Base-by-base conservation (phyloP, 2,888 invertebrate genomes). In the Bombylius discolor region DNA sequence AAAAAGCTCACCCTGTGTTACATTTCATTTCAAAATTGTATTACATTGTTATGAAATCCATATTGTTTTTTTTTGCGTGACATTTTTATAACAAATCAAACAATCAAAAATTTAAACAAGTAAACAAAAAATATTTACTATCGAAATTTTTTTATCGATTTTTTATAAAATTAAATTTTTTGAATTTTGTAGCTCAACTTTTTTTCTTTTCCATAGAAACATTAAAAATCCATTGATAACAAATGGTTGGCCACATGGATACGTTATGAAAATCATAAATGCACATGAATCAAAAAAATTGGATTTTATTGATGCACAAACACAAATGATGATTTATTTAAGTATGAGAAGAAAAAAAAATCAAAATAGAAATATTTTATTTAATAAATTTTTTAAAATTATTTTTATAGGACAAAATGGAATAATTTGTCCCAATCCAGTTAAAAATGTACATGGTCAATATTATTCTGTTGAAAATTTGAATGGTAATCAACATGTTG, bases 211-310 rank as follows among this genome's bases (percentile, higher is more conserved):
- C 67, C 65, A 0, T 52, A 74, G 74, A 52, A 77, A 78, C 58
- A 76, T 79, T 58, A 78, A 79, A 67, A 85, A 85, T 70, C 79
- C 81, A 0, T 66, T 83, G 31, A 79, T 82, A 58, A 73, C 77
- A 0, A 67, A 73, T 5, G 76, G 79, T 60, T 77, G 77, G 59
- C 74, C 78, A 0, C 69, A 82, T 62, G 87, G 87, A 0, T 89
- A 87, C 66, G 83, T 89, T 31, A 72, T 94, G 57, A 94, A 94
- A 77, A 81, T 94, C 51, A 77, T 89, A 63, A 94, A 94, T 73
- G 81, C 86, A 0, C 74, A 87, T 68, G 91, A 93, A 70, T 88
- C 93, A 0, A 77, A 80, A 65, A 84, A 87, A 50, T 68, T 76
- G 0, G 70, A 71, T 3, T 77, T 84, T 31, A 78, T 90, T 8